Conservation (phyloP, 1,140 invertebrate genomes). For the Sycophila sp. region DNA sequence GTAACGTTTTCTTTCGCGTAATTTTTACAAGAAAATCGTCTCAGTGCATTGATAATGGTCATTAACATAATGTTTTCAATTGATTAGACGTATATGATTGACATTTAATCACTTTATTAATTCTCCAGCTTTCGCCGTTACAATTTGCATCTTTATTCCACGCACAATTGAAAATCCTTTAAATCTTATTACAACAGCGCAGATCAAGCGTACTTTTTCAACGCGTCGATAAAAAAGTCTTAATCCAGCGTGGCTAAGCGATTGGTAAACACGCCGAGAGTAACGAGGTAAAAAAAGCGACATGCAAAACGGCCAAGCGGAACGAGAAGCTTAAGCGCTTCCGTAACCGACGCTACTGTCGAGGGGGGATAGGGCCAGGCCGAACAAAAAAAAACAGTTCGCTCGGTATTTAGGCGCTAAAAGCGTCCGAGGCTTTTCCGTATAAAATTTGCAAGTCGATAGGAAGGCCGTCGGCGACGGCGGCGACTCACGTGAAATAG, state of each 20-base stretch:
- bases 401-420: not conserved
- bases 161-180: not conserved
- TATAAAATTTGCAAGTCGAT: slow-evolving; percentile 26
- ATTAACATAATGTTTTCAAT: too few relatives aligned
- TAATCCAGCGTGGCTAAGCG: not conserved
- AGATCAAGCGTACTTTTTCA: too few relatives aligned
- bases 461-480: not conserved
- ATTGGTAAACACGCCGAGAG: not conserved
- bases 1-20: too few relatives aligned
- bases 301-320: not conserved
- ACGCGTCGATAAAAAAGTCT: not conserved
- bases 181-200: not conserved
- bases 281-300: not conserved
- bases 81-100: too few relatives aligned
- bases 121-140: too few relatives aligned
- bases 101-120: too few relatives aligned
- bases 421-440: not conserved
- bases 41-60: too few relatives aligned
- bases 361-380: not conserved
- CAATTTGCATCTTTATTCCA: not conserved
- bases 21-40: too few relatives aligned
- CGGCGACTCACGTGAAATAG: not conserved
- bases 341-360: not conserved
- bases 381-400: not conserved
- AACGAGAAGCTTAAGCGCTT: not conserved